Evolutionary conservation across 2,888 invertebrate genomes (phyloP).

Genomic region (Drosophila pegasa): DNA sequence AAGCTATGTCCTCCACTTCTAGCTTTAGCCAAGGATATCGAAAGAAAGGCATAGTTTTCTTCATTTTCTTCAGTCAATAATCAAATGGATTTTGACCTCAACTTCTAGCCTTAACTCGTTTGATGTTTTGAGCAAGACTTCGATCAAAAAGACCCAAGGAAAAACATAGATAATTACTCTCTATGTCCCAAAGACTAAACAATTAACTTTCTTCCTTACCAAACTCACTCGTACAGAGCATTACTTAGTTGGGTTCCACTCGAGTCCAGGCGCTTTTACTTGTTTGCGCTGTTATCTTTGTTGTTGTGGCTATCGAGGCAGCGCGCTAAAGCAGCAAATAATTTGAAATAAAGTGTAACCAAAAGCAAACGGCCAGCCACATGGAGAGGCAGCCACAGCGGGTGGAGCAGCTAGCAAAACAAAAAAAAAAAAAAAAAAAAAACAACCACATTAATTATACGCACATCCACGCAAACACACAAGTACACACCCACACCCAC

Average conservation of each 20-base stretch:
- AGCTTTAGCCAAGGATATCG: too few species aligned
- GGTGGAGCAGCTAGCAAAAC: constrained; percentile 34
- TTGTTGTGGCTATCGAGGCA: constrained; percentile 20
- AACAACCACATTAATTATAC: constrained; percentile 68
- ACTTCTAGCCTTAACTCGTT: too few species aligned
- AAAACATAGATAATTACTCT: too few species aligned
- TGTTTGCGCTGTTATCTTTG: constrained; percentile 19
- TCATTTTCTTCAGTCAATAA: too few species aligned
- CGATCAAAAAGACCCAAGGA: too few species aligned
- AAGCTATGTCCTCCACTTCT: too few species aligned
- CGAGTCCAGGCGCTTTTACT: not conserved
- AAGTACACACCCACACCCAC: not conserved
- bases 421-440: constrained; percentile 30
- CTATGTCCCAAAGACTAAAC: too few species aligned
- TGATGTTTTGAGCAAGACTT: too few species aligned
- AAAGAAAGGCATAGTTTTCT: too few species aligned
- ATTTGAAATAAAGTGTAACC: constrained; percentile 69
- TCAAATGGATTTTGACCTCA: too few species aligned
- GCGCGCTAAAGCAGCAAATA: constrained; percentile 65
- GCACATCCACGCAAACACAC: constrained; percentile 34
- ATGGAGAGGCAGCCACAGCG: constrained; percentile 13
- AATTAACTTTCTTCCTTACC: too few species aligned
- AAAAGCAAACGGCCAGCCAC: constrained; percentile 50
- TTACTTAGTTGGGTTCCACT: not conserved
- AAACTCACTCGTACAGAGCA: too few species aligned